Evolutionary conservation across 2,797 vertebrate genomes (phyloP), one percentile per base, ranked within the genome.

Genomic region (Alauda arvensis): DNA sequence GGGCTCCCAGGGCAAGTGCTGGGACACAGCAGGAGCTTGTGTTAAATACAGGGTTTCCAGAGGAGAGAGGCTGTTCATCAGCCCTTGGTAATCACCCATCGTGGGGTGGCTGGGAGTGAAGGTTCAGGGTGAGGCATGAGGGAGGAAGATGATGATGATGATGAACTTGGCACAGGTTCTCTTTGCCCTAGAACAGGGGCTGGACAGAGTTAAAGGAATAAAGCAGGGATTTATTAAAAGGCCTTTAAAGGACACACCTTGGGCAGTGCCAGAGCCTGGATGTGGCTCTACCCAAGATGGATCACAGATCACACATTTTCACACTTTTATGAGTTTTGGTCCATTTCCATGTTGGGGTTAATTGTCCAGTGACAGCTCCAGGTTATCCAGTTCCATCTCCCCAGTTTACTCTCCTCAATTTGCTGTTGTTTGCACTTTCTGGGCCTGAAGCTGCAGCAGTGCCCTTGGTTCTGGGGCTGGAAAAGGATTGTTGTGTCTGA

Each of bases 261-360:
- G 37, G 72, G 39, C 71, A 62, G 46, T 1, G 0, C 57, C 28
- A 9, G 57, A 42, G 9, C 15, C 26, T 6, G 21, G 12, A 11
- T 5, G 3, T 1, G 52, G 20, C 40, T 71, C 0, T 7, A 56
- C 19, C 46, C 67, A 8, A 8, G n/a, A 34, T 34, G 55, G 55
- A 34, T 23, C 25, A 1, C 6, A 10, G 5, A 21, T 39, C 28
- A 20, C 0, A 1, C 39, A 3, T 48, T 59, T 28, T n/a, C 70
- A 26, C 56, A 13, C 18, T 49, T 74, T 14, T 5, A 17, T 14
- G 16, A 33, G 23, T 40, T 40, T 10, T n/a, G 56, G 3, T 40
- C 14, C 29, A 26, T 49, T 17, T 13, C 3, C 10, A 59, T 2
- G 2, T 1, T n/a, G 18, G 43, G 28, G 21, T 26, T n/a, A 3